Base-by-base conservation (phyloP, 1,140 invertebrate genomes). In the Anastatus disparis region DNA sequence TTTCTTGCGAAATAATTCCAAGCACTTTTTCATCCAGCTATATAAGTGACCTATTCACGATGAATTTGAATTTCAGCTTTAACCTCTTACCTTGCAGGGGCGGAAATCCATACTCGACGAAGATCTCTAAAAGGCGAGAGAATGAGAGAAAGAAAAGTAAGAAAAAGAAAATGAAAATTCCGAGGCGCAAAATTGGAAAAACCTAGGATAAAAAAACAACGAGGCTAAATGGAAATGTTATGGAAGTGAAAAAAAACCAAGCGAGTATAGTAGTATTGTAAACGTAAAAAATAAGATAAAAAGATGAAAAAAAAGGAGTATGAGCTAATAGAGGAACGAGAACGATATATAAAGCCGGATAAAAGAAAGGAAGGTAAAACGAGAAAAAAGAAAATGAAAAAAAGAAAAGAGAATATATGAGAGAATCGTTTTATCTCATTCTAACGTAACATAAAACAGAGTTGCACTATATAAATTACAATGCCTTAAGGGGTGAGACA, bases 11-110 rank as follows among this genome's bases (percentile, higher is more conserved):
- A n/a, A n/a, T n/a, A n/a, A 59, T 68, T 59, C 26, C 65, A 29
- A 29, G 44, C 42, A 59, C 42, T 58, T 68, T 68, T 68, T 59
- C 55, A 42, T n/a, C 29, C 46, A 69, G 46, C 38, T 15, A 10
- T n/a, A n/a, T 29, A 40, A 42, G 35, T 29, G 46, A 61, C 35
- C 46, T 20, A 29, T 61, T 61, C 17, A 61, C 55, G 40, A 38
- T 58, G n/a, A 59, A 70, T 40, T 53, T 62, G 64, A 77, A 76
- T 70, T 74, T 77, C 62, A 75, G 73, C 42, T 75, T 70, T 55
- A 73, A 73, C 75, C 71, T 75, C 74, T 77, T 79, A 77, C 75
- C 77, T 79, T 79, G 64, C 77, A 77, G 77, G 77, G 73, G 72
- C 72, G 67, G 75, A 76, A 76, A 75, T 74, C 75, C 73, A 75